Evolutionary conservation across 2,888 invertebrate genomes (phyloP).

Genomic region (Petrophora chlorosata): DNA sequence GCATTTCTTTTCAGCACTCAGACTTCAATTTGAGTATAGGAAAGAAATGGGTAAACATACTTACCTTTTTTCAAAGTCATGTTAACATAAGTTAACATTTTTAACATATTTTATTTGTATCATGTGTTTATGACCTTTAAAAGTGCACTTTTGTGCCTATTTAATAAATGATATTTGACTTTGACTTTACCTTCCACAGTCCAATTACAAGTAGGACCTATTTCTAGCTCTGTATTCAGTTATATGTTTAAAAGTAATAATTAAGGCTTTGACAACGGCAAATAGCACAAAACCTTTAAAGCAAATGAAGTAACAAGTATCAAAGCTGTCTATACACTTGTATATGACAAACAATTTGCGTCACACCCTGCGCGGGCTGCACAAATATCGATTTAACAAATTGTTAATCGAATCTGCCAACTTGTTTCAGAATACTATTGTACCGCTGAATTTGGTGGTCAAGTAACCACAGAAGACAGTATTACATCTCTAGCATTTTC

Average conservation of each 20-base stretch:
- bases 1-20: no score
- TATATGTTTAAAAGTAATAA: neutral
- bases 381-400: conserved; percentile 41
- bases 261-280: neutral
- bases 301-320: no score
- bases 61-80: no score
- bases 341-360: conserved; percentile 6
- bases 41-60: no score
- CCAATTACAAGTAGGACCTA: no score
- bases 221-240: neutral
- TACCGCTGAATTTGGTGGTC: conserved; percentile 9
- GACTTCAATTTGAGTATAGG: no score
- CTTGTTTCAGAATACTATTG: conserved; percentile 54
- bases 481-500: neutral
- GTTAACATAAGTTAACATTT: no score
- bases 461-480: conserved; percentile 1
- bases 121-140: no score
- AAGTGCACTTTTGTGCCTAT: no score
- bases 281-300: neutral
- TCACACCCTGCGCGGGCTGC: conserved; percentile 14
- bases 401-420: conserved; percentile 53
- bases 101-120: no score
- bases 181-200: no score
- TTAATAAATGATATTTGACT: no score
- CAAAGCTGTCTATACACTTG: neutral